Evolutionary conservation across 2,888 invertebrate species (phyloP).

Genomic region (Troides helena): DNA sequence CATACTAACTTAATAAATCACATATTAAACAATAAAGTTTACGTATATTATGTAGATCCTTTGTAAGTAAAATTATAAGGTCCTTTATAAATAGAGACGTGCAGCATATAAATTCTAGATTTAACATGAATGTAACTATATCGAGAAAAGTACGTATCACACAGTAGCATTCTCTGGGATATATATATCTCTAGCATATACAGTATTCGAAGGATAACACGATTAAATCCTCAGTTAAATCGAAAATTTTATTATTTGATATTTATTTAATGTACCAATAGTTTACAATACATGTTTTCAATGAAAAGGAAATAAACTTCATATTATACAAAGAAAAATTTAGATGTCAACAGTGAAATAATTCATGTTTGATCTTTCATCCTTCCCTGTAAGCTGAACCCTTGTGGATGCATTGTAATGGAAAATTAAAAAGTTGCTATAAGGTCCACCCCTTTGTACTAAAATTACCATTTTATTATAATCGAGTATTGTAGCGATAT

Average conservation of each 20-base stretch:
- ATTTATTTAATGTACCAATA: neutral
- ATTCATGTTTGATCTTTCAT: neutral
- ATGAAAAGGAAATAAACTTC: neutral
- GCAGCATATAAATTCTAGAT: too few relatives aligned
- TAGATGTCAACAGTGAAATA: neutral
- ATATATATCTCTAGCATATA: too few relatives aligned
- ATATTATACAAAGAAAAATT: neutral
- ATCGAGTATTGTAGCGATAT: neutral
- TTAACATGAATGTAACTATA: too few relatives aligned
- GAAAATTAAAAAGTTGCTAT: neutral
- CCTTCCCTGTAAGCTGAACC: neutral
- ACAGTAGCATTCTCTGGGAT: too few relatives aligned
- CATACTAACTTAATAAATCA: too few relatives aligned
- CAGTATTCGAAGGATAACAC: too few relatives aligned
- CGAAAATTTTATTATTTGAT: neutral
- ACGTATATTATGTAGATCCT: too few relatives aligned
- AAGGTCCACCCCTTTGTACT: neutral
- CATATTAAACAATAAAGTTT: too few relatives aligned
- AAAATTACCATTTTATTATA: neutral
- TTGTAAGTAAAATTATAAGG: too few relatives aligned
- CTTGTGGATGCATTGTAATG: neutral
- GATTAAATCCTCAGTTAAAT: too few relatives aligned
- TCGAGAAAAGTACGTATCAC: too few relatives aligned
- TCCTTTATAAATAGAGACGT: too few relatives aligned
- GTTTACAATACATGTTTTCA: neutral